Evolutionary conservation across 2,797 vertebrate genomes (phyloP).

Genomic region (Mastacembelus armatus): DNA sequence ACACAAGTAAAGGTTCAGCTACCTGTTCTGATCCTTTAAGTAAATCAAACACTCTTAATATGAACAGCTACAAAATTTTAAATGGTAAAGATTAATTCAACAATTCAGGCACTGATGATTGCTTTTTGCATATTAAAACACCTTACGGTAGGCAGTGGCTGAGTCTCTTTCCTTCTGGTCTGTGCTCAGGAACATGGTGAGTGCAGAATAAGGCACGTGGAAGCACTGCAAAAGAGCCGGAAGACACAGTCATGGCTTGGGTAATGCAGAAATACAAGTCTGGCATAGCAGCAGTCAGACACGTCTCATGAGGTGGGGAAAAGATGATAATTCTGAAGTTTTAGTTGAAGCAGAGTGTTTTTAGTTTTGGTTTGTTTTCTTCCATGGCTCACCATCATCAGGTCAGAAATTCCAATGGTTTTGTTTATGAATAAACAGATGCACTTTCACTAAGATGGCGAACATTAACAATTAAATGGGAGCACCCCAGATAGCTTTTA

Average conservation of each 20-base stretch:
- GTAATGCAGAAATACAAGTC: not conserved
- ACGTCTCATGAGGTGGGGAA: not conserved
- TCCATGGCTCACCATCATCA: too few relatives aligned
- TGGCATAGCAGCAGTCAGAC: not conserved
- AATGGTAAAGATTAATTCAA: not conserved
- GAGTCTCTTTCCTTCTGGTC: constrained; percentile 94
- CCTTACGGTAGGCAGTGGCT: constrained; percentile 94
- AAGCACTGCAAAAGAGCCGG: constrained; percentile 84
- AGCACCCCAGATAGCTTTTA: constrained; percentile 57
- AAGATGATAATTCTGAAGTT: not conserved
- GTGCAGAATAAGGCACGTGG: constrained; percentile 96
- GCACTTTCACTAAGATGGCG: too few relatives aligned
- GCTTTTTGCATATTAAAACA: constrained; percentile 28
- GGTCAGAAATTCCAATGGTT: not conserved
- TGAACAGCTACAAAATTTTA: not conserved
- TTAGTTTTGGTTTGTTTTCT: too few relatives aligned
- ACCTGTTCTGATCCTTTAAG: not conserved
- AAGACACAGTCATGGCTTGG: constrained; percentile 17
- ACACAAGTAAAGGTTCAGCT: constrained; percentile 10
- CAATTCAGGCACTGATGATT: not conserved
- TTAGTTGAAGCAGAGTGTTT: too few relatives aligned
- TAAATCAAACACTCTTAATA: not conserved
- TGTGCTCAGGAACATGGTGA: constrained; percentile 96
- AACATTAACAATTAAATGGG: constrained; percentile 2
- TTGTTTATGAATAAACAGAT: too few relatives aligned